Base-by-base conservation (phyloP, 2,888 invertebrate species). In the Cantharis rufa region DNA sequence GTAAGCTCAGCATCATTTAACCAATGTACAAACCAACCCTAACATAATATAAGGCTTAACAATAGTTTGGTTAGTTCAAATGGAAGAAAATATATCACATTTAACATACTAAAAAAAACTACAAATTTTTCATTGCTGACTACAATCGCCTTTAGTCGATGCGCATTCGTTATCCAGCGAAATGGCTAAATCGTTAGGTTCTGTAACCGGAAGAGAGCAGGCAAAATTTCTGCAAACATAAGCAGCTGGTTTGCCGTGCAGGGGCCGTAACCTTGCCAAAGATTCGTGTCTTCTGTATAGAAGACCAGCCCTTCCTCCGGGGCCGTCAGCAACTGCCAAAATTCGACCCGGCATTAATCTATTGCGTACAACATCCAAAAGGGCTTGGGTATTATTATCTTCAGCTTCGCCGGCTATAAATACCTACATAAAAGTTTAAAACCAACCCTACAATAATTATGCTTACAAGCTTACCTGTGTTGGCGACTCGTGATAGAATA, bases 181-280 rank as follows among this genome's bases (percentile, higher is more conserved):
- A 16, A 87, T 88, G 76, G 90, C 91, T 10, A 95, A 89, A 74
- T 93, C 91, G 15, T 91, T 90, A 0, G 92, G 91, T 72, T 92
- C 91, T 0, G 92, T 93, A 69, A 95, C 93, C 2, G 95, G 95
- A 72, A 95, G 88, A 5, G 93, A 92, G 86, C 95, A 96, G 1
- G 93, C 90, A 86, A 92, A 93, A 82, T 94, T 92, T 7, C 93
- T 90, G 85, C 96, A 96, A n/a, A 95, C 94, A 86, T 93, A 95
- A 18, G 93, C 95, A 0, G 93, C 92, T 0, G 94, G 92, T 72
- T 90, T 91, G 21, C 92, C 93, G 24, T 91, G 90, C 0, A 90
- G 86, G 4, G 90, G 88, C 70, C 90, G 82, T 70, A 88, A 79
- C 70, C 91, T 90, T 74, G 89, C 87, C 10, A 92, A 77, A 2